Conservation (phyloP, 2,797 vertebrate genomes). For the Brachyalestes nurse region DNA sequence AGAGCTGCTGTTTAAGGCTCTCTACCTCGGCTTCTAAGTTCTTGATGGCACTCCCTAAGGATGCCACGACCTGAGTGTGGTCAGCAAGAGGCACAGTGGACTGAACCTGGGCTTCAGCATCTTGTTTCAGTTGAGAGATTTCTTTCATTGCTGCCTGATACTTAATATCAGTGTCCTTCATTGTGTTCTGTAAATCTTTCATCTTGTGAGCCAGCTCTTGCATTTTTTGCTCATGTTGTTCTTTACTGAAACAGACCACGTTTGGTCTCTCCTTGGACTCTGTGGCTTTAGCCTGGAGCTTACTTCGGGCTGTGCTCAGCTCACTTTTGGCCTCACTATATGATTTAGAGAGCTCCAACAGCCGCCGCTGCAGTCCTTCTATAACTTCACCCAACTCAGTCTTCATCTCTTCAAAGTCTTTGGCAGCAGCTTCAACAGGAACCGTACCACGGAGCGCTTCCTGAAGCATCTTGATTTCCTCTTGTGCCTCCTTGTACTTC, state of each 20-base stretch:
- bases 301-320: conserved; percentile 71
- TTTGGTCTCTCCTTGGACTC: conserved; percentile 64
- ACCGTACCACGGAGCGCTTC: conserved; percentile 84
- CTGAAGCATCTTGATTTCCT: conserved; percentile 90
- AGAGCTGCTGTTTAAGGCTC: conserved; percentile 78
- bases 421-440: conserved; percentile 80
- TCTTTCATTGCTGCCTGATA: conserved; percentile 78
- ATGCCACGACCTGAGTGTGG: conserved; percentile 86
- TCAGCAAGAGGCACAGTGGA: conserved; percentile 84
- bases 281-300: conserved; percentile 73
- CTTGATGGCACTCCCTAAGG: conserved; percentile 83
- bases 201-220: conserved; percentile 74
- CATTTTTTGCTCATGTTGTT: conserved; percentile 80
- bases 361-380: conserved; percentile 86
- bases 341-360: conserved; percentile 88
- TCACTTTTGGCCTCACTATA: conserved; percentile 91
- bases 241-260: conserved; percentile 69
- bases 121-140: conserved; percentile 78
- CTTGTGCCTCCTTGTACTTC: conserved; percentile 88
- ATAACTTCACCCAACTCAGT: conserved; percentile 79
- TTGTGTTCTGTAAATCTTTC: conserved; percentile 81
- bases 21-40: conserved; percentile 84
- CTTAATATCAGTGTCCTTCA: conserved; percentile 80
- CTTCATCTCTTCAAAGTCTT: conserved; percentile 87
- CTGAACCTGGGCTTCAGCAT: conserved; percentile 84